Base-by-base conservation (phyloP, 2,888 invertebrate species). In the Brenthis daphne region DNA sequence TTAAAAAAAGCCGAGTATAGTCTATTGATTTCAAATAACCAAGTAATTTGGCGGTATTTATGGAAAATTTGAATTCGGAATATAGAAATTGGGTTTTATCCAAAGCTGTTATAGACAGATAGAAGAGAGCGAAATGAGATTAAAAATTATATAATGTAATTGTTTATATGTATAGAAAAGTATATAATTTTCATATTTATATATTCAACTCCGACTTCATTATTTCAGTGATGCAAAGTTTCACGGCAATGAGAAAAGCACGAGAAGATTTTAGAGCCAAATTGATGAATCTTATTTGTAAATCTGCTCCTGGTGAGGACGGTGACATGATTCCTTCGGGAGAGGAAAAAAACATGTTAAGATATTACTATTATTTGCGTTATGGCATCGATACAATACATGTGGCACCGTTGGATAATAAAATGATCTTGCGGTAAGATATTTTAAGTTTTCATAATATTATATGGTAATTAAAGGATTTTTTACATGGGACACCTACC, bases 381-480 rank as follows among this genome's bases (percentile, higher is more conserved):
- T 96, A 98, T 84, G 98, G 98, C 0, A 96, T 98, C 57, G 98
- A 98, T 82, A 98, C 98, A 3, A 95, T 96, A 73, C 96, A 98
- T 82, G 97, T 98, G 0, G 96, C 98, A 0, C 96, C 98, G 1
- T 94, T 98, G 82, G 96, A 97, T 80, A 94, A 94, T 67, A 93
- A 94, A 77, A 95, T 97, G 81, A 90, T 98, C 69, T 92, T 94
- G 56, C 92, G 92, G 95, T 95, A 76, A 75, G 75, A 54, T 16
- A 37, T 47, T 14, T 14, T 24, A 24, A 3, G 6, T 6, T n/a
- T 14, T 33, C 13, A 33, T 14, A 33, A 14, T 56, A 33, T 24
- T 56, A 33, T 24, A 12, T 54, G 16, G 11, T 43, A 2, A 11
- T 43, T 43, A 11, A 43, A 43, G 11, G n/a, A 8, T n/a, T n/a